Evolutionary conservation across 2,113 vertebrate genomes (phyloP).

Genomic region (Girardinichthys multiradiatus): DNA sequence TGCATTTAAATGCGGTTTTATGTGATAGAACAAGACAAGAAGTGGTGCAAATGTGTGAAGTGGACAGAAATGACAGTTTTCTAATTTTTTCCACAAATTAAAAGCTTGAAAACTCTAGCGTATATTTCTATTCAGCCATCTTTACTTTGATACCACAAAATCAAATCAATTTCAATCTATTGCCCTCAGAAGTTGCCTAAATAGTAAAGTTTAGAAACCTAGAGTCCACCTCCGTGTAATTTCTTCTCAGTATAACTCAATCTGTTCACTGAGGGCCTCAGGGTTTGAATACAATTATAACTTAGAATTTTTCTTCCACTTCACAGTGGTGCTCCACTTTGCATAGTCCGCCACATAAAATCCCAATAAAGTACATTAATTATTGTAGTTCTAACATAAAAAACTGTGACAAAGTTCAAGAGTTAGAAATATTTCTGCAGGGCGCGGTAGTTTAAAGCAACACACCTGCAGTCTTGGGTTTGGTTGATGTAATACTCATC

Average conservation of each 20-base stretch:
- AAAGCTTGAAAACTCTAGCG: no score
- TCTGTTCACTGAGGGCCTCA: not conserved
- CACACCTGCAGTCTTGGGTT: constrained; percentile 79
- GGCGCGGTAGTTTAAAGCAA: not conserved
- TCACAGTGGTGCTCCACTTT: no score
- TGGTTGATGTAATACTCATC: constrained; percentile 83
- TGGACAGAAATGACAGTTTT: not conserved
- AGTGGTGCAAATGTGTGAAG: not conserved
- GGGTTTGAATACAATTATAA: no score
- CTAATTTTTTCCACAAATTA: not conserved
- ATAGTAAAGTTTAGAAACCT: no score
- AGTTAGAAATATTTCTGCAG: not conserved
- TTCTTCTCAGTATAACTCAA: not conserved
- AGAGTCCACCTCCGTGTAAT: no score
- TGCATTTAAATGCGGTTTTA: not conserved
- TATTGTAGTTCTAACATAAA: no score
- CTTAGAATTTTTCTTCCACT: no score
- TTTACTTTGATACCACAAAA: not conserved
- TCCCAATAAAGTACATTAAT: not conserved
- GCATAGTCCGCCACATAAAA: not conserved
- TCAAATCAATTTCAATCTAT: not conserved
- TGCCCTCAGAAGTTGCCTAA: not conserved
- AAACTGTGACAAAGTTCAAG: not conserved
- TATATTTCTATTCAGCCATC: no score
- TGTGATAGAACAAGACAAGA: not conserved